phyloP scores from a whole-genome alignment of 1,140 invertebrate genomes.

The Theocolax elegans region DNA sequence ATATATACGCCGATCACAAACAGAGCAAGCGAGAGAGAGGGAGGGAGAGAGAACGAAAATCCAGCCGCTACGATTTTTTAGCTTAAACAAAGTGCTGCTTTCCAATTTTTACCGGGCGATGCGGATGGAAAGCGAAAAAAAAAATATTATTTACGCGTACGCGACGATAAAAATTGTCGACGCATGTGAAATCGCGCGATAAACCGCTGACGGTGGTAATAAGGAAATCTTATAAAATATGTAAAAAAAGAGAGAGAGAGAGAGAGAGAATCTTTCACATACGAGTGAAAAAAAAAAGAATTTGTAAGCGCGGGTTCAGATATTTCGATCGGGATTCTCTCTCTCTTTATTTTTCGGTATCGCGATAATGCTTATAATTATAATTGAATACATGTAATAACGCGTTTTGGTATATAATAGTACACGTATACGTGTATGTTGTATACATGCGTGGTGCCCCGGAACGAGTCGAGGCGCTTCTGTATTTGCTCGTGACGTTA shows the following conservation, averaged over 20 bases:
- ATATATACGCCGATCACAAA: conserved; percentile 33
- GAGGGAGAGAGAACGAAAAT: conserved; percentile 14
- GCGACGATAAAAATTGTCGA: conserved; percentile 37
- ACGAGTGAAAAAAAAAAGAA: conserved; percentile 1
- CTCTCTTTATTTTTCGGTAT: conserved; percentile 6
- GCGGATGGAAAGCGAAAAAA: conserved; percentile 18
- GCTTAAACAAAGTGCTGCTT: conserved; percentile 50
- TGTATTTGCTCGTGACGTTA: conserved; percentile 51
- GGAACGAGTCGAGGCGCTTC: conserved; percentile 30
- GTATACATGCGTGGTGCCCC: conserved; percentile 17
- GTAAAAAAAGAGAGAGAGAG: too few species aligned
- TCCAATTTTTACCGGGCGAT: conserved; percentile 52
- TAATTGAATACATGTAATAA: conserved; percentile 25
- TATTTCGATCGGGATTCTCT: background rate
- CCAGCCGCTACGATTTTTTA: conserved; percentile 52
- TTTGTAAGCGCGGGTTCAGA: background rate
- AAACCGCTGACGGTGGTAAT: conserved; percentile 33
- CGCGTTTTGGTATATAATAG: too few species aligned
- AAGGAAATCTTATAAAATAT: conserved; percentile 39
- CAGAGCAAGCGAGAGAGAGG: conserved; percentile 28
- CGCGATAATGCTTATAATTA: conserved; percentile 19
- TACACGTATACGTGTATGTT: conserved; percentile 18
- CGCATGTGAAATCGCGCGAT: conserved; percentile 29
- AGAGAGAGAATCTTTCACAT: background rate
- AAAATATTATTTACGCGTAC: conserved; percentile 32